Base-by-base conservation (phyloP, 2,113 vertebrate species). In the Pituophis catenifer region DNA sequence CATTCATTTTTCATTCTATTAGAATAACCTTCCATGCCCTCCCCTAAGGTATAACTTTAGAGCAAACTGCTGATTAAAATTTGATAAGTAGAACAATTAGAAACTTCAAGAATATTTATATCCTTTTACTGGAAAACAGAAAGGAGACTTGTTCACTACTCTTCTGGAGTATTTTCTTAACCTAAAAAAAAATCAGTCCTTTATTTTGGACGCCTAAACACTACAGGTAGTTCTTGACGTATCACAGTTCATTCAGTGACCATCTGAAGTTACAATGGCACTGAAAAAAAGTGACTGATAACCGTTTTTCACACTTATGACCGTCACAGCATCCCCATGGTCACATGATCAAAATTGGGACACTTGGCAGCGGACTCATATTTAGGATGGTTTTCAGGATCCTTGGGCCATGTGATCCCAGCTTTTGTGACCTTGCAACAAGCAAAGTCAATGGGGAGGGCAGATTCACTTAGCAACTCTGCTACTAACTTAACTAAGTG, bases 71-170 rank as follows among this genome's bases (percentile, higher is more conserved):
- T 87, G 24, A 44, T 86, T 90, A 62, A n/a, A 90, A 62, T 53
- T 90, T 24, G 15, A 53, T 90, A 62, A 53, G 33, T 33, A 89
- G 23, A 29, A n/a, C 53, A 24, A n/a, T 17, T 75, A 86, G 29
- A 23, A 59, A 93, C 52, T 50, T 62, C 29, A 87, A 86, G 4
- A 38, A 15, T 26, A 9, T 93, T 94, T 92, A 29, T 89, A 53
- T 88, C 91, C 95, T 96, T 89, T 96, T 95, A 91, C 93, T 29
- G 90, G 91, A 86, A 96, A 93, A 52, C 17, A 87, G 50, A 53
- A 87, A 87, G 85, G 70, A 75, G 15, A 81, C 70, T 44, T 38
- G 3, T 44, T 81, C 3, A 21, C 17, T 44, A 81, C 33, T 44
- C 75, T 81, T 44, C 17, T 81, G 75, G 8, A 44, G 33, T 44